phyloP scores from a whole-genome alignment of 2,113 vertebrate species.

The Oenanthe oenanthe region DNA sequence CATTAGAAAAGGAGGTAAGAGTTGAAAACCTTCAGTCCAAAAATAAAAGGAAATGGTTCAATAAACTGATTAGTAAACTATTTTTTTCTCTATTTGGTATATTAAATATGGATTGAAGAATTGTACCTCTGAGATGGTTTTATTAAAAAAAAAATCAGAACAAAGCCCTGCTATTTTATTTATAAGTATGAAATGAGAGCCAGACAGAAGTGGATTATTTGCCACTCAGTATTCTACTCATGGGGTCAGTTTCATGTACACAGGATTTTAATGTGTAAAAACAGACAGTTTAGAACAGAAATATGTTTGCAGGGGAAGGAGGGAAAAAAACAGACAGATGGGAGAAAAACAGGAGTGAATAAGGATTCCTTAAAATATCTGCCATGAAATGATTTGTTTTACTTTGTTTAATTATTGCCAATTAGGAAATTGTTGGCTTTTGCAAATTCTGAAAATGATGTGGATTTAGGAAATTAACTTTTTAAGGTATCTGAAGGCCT shows the following conservation, averaged over 20 bases:
- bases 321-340: not conserved
- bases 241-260: not conserved
- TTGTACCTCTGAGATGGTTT: not conserved
- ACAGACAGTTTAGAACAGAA: not conserved
- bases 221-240: not conserved
- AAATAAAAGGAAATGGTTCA: not conserved
- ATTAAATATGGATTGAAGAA: not conserved
- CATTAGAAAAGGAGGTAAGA: not conserved
- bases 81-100: not conserved
- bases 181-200: not conserved
- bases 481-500: not conserved
- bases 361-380: not conserved
- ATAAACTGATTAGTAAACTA: not conserved
- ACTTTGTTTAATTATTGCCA: no score
- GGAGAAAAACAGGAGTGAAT: not conserved
- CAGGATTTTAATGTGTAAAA: not conserved
- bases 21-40: not conserved
- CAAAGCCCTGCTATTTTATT: not conserved
- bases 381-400: rapidly evolving
- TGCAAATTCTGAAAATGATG: not conserved
- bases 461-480: not conserved
- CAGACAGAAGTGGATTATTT: not conserved
- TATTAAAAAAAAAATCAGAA: not conserved
- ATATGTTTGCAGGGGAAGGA: not conserved
- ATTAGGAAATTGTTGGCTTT: not conserved